Base-by-base conservation (phyloP, 2,113 vertebrate genomes). In the Mormyrus iriodes region DNA sequence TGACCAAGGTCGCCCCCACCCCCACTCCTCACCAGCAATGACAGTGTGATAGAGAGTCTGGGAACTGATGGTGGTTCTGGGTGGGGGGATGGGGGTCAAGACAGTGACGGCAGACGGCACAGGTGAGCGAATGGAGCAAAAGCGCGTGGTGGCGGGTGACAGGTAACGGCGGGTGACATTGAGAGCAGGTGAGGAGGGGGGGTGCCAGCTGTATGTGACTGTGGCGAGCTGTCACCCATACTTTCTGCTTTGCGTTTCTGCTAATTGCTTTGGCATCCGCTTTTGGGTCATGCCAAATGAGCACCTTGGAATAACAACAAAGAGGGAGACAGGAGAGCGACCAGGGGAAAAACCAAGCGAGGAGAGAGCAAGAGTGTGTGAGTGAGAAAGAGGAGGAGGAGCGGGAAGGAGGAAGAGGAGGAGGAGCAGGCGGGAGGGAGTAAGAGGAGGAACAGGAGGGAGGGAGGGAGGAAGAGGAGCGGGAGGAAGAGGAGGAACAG, bases 371-470 rank as follows among this genome's bases (percentile, higher is more conserved):
- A 19, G 84, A 31, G 46, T 21, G 93, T 87, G 90, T 88, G 89
- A 87, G 90, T 88, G 92, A 91, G 91, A 90, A 93, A 84, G 48
- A 89, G 90, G 89, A 87, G 90, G 89, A 91, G 79, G 91, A 93
- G 88, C 87, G 86, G 27, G 91, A 85, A 91, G 92, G 88, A 90
- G 88, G 7, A 61, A n/a, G 55, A n/a, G 90, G 89, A 87, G 90
- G 89, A 91, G 79, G 91, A 93, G 88, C 87, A 86, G 27, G 91
- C 83, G 92, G 92, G 88, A 90, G 88, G 7, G n/a, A n/a, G 55
- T n/a, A n/a, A n/a, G n/a, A n/a, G n/a, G n/a, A n/a, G n/a, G n/a
- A n/a, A n/a, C n/a, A n/a, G n/a, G n/a, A n/a, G n/a, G n/a, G n/a
- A n/a, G 92, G 91, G 91, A 90, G 92, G 86, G 48, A 89, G 90